Base-by-base conservation (phyloP, 2,888 invertebrate species). In the Priocnemis perturbator region DNA sequence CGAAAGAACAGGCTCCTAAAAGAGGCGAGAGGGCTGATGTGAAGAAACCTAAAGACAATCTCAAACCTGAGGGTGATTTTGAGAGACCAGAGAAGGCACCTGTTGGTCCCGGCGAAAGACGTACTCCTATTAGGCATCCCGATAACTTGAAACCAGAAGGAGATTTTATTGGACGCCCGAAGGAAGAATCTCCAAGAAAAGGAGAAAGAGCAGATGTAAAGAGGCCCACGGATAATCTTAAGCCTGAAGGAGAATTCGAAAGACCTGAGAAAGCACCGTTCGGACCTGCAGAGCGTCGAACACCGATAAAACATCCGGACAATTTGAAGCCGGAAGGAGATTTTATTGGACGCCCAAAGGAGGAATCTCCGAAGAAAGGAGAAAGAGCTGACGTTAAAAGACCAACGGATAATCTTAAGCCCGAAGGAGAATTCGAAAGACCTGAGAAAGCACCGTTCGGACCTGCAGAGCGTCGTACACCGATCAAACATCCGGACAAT, bases 341-440 rank as follows among this genome's bases (percentile, higher is more conserved):
- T 0, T 89, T 89, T 63, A 91, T 91, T 71, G 91, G 91, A 53
- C 88, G 67, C 19, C 91, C 91, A 80, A 87, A 87, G 53, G 89
- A 89, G 53, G 77, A 87, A 14, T 84, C 84, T 45, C 83, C 83
- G 30, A 83, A 85, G 71, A 71, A 84, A 58, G 76, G 85, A 0
- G 84, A 85, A 64, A 85, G 85, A 37, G 85, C 88, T 55, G 88
- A 84, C 68, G 85, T 74, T 64, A 83, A 76, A 78, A 79, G 86
- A 63, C 91, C 90, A 0, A 76, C 90, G 56, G 93, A 95, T 82
- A 94, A 94, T 86, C 87, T 95, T 0, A 90, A 90, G 76, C 92
- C 93, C 0, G 93, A 93, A 85, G 92, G 93, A n/a, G 91, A 91
- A 0, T 83, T 92, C 89, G 91, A 91, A 88, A 81, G 87, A 89